Percentiles rank a stretch among this genome's conserved stretches.
These are phyloP conservation scores for Laterallus jamaicensis DNA, from an alignment of 2,113 vertebrate species.

Conservation along the genomic window DNA sequence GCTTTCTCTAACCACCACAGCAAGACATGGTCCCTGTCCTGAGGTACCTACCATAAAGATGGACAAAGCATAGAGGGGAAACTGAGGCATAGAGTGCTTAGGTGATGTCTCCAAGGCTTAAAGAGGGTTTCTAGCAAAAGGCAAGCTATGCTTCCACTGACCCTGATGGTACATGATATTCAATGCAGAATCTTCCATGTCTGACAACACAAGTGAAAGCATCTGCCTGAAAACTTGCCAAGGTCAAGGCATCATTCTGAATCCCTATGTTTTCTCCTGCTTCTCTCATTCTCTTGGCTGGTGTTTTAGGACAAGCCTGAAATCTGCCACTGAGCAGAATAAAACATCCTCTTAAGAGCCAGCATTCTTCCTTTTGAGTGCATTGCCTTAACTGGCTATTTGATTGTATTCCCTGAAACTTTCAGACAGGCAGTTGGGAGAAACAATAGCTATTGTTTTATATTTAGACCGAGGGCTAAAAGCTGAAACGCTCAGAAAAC, in stretches of 20 bases:
- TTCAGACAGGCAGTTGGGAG: background rate
- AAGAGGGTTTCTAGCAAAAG: background rate
- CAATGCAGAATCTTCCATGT: background rate
- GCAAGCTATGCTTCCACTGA: background rate
- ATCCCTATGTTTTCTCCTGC: background rate
- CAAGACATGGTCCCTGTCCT: background rate
- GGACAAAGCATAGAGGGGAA: background rate
- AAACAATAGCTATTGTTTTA: constrained; percentile 41
- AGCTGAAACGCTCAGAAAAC: background rate
- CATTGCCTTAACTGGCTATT: constrained; percentile 35
- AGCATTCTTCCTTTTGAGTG: background rate
- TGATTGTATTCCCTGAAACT: background rate
- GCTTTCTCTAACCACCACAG: background rate
- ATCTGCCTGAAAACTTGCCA: background rate
- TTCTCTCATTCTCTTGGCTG: background rate
- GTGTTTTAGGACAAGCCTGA: background rate
- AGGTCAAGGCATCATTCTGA: background rate
- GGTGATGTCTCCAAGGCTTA: background rate
- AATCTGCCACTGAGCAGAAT: background rate
- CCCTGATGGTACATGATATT: fast-evolving
- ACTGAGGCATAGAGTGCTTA: background rate
- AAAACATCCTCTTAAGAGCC: background rate
- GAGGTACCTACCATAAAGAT: background rate
- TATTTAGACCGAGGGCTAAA: background rate
- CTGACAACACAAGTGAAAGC: background rate